phyloP scores from a whole-genome alignment of 2,113 vertebrate species.

The Microtus pennsylvanicus region DNA sequence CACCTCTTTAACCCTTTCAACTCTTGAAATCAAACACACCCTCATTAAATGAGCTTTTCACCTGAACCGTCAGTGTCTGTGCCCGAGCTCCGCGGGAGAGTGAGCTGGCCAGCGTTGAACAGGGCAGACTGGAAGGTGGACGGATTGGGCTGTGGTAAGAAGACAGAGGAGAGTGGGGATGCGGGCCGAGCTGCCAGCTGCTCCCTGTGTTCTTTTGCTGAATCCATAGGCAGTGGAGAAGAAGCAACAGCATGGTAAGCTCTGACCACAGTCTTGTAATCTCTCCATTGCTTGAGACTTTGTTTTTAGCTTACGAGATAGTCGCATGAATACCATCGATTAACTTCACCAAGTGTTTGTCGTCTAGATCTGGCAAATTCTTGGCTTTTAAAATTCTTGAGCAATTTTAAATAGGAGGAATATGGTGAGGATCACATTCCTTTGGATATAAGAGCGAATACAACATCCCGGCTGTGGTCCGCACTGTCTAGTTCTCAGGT shows the following conservation, averaged over 20 bases:
- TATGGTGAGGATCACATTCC: not conserved
- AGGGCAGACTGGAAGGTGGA: constrained; percentile 68
- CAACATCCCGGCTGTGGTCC: not conserved
- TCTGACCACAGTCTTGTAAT: constrained; percentile 63
- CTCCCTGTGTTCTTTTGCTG: constrained; percentile 76
- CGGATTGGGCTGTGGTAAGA: constrained; percentile 58
- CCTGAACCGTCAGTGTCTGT: constrained; percentile 74
- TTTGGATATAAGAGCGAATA: not conserved
- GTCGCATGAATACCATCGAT: constrained; percentile 5
- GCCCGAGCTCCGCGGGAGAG: constrained; percentile 7
- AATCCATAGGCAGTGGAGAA: constrained; percentile 81
- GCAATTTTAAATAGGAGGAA: constrained; percentile 1
- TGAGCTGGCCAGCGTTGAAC: constrained; percentile 57
- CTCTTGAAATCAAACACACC: constrained; percentile 78
- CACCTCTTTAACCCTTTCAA: constrained; percentile 85
- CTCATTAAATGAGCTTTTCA: constrained; percentile 81
- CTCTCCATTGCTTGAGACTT: constrained; percentile 49
- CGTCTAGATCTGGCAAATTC: constrained; percentile 46
- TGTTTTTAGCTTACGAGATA: not conserved
- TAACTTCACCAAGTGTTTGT: constrained; percentile 30
- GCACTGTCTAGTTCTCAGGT: not conserved
- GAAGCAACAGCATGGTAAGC: constrained; percentile 88
- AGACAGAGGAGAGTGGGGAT: constrained; percentile 72
- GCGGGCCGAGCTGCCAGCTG: constrained; percentile 71
- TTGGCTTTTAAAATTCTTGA: not conserved